phyloP scores from a whole-genome alignment of 1,140 invertebrate species.

The Papilio polyxenes region DNA sequence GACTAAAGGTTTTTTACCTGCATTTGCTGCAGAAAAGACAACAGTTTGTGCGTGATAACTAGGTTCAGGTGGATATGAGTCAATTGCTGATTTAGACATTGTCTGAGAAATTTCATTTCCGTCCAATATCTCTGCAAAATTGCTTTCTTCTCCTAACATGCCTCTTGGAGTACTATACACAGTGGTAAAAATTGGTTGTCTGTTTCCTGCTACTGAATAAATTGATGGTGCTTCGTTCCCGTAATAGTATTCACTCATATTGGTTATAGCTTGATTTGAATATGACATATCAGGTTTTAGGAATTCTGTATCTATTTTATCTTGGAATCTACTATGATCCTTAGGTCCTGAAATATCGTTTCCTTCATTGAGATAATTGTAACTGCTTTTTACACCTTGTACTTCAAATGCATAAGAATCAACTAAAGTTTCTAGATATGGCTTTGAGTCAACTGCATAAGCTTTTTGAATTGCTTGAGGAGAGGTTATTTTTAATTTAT shows the following conservation, averaged over 20 bases:
- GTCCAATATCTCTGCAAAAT: constrained; percentile 86
- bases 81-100: constrained; percentile 68
- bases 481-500: constrained; percentile 69
- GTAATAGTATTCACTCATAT: constrained; percentile 81
- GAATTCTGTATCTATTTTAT: constrained; percentile 63
- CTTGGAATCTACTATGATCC: constrained; percentile 65
- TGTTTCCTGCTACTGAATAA: constrained; percentile 88
- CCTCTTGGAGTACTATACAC: constrained; percentile 85
- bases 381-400: constrained; percentile 61
- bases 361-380: constrained; percentile 56
- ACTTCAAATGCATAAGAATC: constrained; percentile 71
- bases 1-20: constrained; percentile 67
- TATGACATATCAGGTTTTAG: constrained; percentile 63
- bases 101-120: constrained; percentile 83
- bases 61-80: constrained; percentile 78
- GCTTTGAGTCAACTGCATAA: constrained; percentile 70
- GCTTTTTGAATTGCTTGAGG: constrained; percentile 69
- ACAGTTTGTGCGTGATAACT: constrained; percentile 81
- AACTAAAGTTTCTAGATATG: constrained; percentile 75
- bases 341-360: constrained; percentile 56
- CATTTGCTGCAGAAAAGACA: constrained; percentile 73
- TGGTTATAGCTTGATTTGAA: constrained; percentile 58
- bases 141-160: constrained; percentile 82
- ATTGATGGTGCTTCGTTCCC: constrained; percentile 85
- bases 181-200: constrained; percentile 85